Conservation (phyloP, 2,797 vertebrate genomes). For the Sebastiscus albofasciatus region DNA sequence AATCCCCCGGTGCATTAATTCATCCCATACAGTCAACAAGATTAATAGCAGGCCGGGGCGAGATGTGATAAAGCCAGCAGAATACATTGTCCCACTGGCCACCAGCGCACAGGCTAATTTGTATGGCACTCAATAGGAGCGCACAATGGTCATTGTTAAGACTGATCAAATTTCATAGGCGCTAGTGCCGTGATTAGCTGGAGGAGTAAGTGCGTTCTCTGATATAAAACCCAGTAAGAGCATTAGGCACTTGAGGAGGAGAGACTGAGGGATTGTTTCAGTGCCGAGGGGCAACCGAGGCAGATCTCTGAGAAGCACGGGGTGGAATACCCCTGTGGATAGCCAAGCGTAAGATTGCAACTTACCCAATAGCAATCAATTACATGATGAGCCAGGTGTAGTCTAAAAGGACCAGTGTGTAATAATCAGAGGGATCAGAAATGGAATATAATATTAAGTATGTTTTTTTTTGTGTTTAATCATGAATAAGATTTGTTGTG, state of each 20-base stretch:
- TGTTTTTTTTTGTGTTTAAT: too few species aligned
- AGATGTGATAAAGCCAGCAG: constrained; percentile 71
- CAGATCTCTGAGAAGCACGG: not conserved
- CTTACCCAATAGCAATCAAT: constrained; percentile 9
- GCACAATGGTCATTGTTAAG: constrained; percentile 66
- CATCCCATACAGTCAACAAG: constrained; percentile 64
- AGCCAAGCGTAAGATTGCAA: not conserved
- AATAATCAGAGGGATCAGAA: too few species aligned
- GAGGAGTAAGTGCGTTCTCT: constrained; percentile 29
- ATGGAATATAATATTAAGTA: too few species aligned
- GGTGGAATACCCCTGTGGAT: constrained; percentile 5
- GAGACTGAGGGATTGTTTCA: constrained; percentile 5
- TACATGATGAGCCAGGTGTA: not conserved
- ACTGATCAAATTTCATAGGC: constrained; percentile 51
- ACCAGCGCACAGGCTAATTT: constrained; percentile 64
- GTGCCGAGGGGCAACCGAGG: not conserved
- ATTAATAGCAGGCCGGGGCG: constrained; percentile 69
- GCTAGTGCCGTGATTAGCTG: constrained; percentile 49
- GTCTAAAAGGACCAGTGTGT: not conserved
- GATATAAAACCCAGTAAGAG: constrained; percentile 40
- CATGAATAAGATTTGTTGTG: too few species aligned
- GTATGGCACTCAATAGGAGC: constrained; percentile 51
- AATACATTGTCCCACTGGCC: constrained; percentile 67
- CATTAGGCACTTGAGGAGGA: constrained; percentile 19
- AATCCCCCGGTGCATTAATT: constrained; percentile 75